Evolutionary conservation across 2,888 invertebrate genomes (phyloP), one percentile per base, ranked within the genome.

Genomic region (Pterostichus madidus): DNA sequence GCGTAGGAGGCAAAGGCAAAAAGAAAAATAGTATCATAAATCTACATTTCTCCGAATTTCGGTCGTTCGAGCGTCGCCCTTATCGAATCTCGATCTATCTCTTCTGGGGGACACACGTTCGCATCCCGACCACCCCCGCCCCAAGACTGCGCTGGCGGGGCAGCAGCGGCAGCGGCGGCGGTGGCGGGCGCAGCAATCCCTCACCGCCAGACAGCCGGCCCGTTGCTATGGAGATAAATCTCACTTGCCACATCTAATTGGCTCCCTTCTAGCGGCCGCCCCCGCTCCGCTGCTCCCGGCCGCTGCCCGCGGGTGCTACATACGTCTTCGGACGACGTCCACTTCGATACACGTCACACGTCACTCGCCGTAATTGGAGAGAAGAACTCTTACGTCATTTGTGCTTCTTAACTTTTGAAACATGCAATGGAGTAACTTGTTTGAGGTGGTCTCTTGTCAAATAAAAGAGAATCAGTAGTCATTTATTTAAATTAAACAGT

Each of bases 181-280:
- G 39, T 31, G 35, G 56, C 31, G 56, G 44, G 39, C 56, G 31
- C 88, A 87, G 88, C 89, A 88, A 90, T 90, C 88, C 89, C 88
- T 90, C 90, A 90, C 89, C 84, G 85, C 87, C 59, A 87, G 89
- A 90, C 89, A 89, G 88, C 87, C 87, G 87, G 88, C 88, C 88
- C 89, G 90, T 90, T 90, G 89, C 90, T 87, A 89, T 89, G 90
- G 89, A 86, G 88, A 90, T 90, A 90, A 90, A 90, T 90, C 90
- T 89, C 88, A 89, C 89, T 89, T 90, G 89, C 89, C 89, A 89
- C 89, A 88, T 89, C 89, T 90, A 90, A 90, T 90, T 90, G 90
- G 90, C 89, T 89, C 88, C 89, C 89, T 89, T 89, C 89, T 88
- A 87, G 87, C 49, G 49, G 53, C 44, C 59, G 64, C 64, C 39